Evolutionary conservation across 2,888 invertebrate species (phyloP).

Genomic region (Pachliopta kotzebuea): DNA sequence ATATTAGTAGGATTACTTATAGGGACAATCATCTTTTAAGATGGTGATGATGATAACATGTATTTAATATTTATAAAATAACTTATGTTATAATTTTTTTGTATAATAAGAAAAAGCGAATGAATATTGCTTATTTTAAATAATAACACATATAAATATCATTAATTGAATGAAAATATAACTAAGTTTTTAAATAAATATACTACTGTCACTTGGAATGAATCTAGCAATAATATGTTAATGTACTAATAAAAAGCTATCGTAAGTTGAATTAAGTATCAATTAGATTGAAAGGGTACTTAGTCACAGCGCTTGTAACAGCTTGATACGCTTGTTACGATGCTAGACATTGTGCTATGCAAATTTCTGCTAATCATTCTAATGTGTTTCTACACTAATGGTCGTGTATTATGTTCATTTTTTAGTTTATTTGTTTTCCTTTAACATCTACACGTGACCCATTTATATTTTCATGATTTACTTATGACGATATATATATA

Average conservation of each 20-base stretch:
- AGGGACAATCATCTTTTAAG: too few relatives aligned
- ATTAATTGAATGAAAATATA: too few relatives aligned
- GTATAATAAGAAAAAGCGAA: too few relatives aligned
- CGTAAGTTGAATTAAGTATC: slow-evolving; percentile 6
- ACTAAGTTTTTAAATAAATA: too few relatives aligned
- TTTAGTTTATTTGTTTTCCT: not conserved
- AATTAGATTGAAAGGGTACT: slow-evolving; percentile 30
- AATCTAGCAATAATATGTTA: not conserved
- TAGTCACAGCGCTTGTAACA: slow-evolving; percentile 18
- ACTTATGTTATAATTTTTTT: too few relatives aligned
- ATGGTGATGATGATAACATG: too few relatives aligned
- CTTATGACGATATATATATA: too few relatives aligned
- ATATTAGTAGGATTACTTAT: too few relatives aligned
- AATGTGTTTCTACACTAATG: slow-evolving; percentile 30
- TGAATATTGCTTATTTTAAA: too few relatives aligned
- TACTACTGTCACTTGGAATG: too few relatives aligned
- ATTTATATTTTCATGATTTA: not conserved
- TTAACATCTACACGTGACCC: not conserved
- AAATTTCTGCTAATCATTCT: slow-evolving; percentile 52
- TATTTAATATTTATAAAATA: too few relatives aligned
- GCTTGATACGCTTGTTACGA: slow-evolving; percentile 31
- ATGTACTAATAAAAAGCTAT: not conserved
- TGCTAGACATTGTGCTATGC: slow-evolving; percentile 42
- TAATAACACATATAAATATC: too few relatives aligned
- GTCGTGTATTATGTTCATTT: slow-evolving; percentile 6